Percentiles rank a stretch among this genome's conserved stretches.
Conservation (phyloP, 2,113 vertebrate species). For the Pycnonotus jocosus region DNA sequence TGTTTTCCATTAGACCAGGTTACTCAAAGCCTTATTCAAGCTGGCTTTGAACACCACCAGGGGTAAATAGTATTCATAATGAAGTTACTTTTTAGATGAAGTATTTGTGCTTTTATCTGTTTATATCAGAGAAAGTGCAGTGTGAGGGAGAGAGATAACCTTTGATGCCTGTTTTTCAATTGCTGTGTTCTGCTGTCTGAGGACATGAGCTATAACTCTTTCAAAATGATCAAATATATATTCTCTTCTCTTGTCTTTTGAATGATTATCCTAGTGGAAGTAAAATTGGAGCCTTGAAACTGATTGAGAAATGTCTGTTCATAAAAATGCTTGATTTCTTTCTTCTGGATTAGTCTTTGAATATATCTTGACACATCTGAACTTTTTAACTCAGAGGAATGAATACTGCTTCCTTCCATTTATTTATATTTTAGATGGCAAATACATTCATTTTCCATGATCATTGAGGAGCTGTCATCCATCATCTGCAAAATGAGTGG, state of each 20-base stretch:
- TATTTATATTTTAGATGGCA: background rate
- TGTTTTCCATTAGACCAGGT: background rate
- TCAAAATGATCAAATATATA: background rate
- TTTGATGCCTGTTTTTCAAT: background rate
- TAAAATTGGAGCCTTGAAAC: conserved; percentile 12
- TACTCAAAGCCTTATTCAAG: background rate
- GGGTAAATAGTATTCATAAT: background rate
- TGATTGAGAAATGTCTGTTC: background rate
- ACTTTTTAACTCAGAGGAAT: background rate
- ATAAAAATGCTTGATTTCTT: conserved; percentile 1
- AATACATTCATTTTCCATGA: background rate
- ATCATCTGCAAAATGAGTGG: background rate
- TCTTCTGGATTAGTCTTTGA: background rate
- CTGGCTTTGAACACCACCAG: background rate
- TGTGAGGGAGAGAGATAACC: background rate
- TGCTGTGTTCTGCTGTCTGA: background rate
- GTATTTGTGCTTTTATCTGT: background rate
- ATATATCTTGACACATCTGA: background rate
- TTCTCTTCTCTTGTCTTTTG: background rate
- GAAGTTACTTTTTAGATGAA: background rate
- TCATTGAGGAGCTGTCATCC: background rate
- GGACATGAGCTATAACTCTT: background rate
- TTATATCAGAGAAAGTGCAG: background rate
- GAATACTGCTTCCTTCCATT: background rate
- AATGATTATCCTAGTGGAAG: background rate